Percentiles rank a stretch among this genome's conserved stretches.
phyloP scores from a whole-genome alignment of 2,113 vertebrate species.

The Caranx melampygus region DNA sequence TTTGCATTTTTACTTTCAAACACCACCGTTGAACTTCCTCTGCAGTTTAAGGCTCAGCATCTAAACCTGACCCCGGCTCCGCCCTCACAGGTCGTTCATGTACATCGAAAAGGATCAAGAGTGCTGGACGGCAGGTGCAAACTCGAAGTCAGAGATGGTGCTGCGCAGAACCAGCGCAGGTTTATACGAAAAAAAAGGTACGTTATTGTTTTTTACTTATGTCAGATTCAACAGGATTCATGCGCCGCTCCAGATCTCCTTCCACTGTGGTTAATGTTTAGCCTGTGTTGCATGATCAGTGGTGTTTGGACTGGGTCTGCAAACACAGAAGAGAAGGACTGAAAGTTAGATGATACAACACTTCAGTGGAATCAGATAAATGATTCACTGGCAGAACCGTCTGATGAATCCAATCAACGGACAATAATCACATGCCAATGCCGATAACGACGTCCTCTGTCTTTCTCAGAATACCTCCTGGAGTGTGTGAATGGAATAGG shows the following conservation, averaged over 20 bases:
- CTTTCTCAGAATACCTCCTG: slow-evolving; percentile 77
- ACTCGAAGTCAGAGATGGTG: slow-evolving; percentile 78
- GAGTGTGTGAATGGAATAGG: slow-evolving; percentile 82
- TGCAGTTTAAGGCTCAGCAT: neutral
- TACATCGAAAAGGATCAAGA: slow-evolving; percentile 83
- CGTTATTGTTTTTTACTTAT: neutral
- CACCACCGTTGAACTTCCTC: neutral
- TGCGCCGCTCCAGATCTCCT: neutral
- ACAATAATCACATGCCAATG: neutral
- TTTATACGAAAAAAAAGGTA: slow-evolving; percentile 81
- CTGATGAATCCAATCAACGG: neutral
- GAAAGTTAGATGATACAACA: slow-evolving; percentile 1
- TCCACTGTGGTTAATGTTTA: slow-evolving; percentile 39
- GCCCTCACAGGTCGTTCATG: slow-evolving; percentile 76
- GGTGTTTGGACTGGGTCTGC: slow-evolving; percentile 49
- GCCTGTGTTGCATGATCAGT: neutral
- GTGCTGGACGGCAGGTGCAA: slow-evolving; percentile 75
- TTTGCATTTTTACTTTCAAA: neutral
- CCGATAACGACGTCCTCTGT: neutral
- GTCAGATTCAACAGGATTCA: neutral
- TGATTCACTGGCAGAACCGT: neutral
- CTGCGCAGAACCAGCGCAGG: slow-evolving; percentile 66
- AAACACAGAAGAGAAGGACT: slow-evolving; percentile 43
- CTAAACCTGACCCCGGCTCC: neutral
- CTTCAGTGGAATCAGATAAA: neutral